Base-by-base conservation (phyloP, 2,888 invertebrate genomes). In the Meteorus colon region DNA sequence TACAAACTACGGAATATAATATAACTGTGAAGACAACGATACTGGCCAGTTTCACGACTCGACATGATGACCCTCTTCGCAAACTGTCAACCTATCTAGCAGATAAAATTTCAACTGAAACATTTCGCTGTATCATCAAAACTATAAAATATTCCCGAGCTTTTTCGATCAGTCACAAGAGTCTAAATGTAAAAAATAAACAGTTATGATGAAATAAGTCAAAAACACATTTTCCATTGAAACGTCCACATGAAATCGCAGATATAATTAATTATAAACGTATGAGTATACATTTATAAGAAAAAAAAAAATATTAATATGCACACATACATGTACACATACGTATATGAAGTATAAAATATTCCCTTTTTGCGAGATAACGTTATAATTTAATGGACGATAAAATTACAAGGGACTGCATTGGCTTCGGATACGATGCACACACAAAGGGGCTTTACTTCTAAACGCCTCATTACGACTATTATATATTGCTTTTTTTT, bases 401-500 rank as follows among this genome's bases (percentile, higher is more conserved):
- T 62, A 63, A 72, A 72, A 72, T 72, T 72, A 63, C 62, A 72
- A 72, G 63, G 72, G 63, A 55, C 55, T 19, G 41, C 72, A 41
- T 16, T 72, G 62, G 31, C 63, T 72, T 72, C 72, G 72, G 72
- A 41, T 63, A 48, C n/a, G 41, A 63, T 45, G 48, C 62, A 72
- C 62, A 72, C 62, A 72, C 62, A 72, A 72, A 72, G 63, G 72
- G 48, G 62, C 37, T 48, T 63, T 24, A 72, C 63, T 72, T 72
- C 63, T 72, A 72, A 72, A 72, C 72, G 72, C 48, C 72, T 72
- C 72, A 72, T 72, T 73, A 73, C 51, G 24, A 73, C 55, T 73
- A 73, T 73, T 73, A 73, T 73, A 55, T 55, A 55, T 55, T 55
- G 10, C 24, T 6, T 73, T 55, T 72, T 62, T 72, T 72, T 41